Evolutionary conservation across 2,888 invertebrate species (phyloP), one percentile per base, ranked within the genome.

Genomic region (Linnaemya tessellans): DNA sequence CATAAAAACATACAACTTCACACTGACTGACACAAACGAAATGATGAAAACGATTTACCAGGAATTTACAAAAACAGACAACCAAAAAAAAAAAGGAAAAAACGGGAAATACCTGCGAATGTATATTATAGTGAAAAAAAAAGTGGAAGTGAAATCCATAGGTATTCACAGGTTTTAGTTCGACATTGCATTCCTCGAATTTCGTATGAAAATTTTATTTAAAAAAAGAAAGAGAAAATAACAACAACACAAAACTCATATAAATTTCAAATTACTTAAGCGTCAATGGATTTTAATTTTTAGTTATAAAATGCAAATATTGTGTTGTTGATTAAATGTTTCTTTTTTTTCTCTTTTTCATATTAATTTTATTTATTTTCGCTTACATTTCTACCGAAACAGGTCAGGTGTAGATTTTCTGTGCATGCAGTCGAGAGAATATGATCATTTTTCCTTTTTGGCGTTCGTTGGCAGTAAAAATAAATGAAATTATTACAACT

Each of bases 181-280:
- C 38, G 1, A 62, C 15, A 67, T 77, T 77, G 67, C 18, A 18
- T 73, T 73, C 22, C 35, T 54, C 18, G 25, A 41, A 30, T 18
- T 56, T 54, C 54, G 4, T 20, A 51, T 18, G 58, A 20, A 65
- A 73, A 43, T 67, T 25, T 5, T 20, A 41, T 56, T 2, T 60
- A 74, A 15, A 41, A 46, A 64, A 62, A 68, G 10, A n/a, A n/a
- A n/a, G n/a, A n/a, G n/a, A n/a, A n/a, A 7, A 49, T n/a, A 43
- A 79, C 2, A 70, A 54, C 38, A 62, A 60, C 51, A 46, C 38
- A 51, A 80, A 74, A 74, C 70, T 62, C 75, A 64, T 82, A 82
- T 77, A 77, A 82, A 82, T 77, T 82, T 77, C 65, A 82, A 82
- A 82, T 82, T 82, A 82, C 82, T 82, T 71, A 77, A 82, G 77